Evolutionary conservation across 2,113 vertebrate species (phyloP).

Genomic region (Hydropotes inermis): DNA sequence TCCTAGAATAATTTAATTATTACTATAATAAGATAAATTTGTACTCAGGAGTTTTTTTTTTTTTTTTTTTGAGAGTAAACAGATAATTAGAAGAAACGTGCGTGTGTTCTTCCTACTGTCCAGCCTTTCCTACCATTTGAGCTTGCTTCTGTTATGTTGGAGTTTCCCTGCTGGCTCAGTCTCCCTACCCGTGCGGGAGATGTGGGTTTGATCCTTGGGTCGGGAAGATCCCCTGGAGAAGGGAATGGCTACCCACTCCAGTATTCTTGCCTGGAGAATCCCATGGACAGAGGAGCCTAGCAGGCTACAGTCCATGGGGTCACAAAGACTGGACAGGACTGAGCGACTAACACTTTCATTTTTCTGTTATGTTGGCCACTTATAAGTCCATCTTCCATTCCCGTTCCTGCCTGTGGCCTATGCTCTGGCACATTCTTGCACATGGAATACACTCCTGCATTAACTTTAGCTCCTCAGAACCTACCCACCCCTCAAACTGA

Average conservation of each 20-base stretch:
- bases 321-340: background rate
- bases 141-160: background rate
- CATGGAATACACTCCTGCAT: background rate
- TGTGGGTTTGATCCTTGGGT: background rate
- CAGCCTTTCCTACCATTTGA: background rate
- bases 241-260: background rate
- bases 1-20: background rate
- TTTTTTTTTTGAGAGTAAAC: background rate
- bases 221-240: background rate
- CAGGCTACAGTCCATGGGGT: background rate
- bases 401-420: background rate
- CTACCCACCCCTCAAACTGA: background rate
- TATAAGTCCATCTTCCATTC: rapidly evolving
- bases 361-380: background rate
- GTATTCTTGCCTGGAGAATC: background rate
- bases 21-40: background rate
- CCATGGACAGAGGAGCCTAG: background rate
- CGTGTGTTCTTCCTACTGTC: background rate
- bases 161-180: background rate
- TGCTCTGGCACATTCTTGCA: background rate
- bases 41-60: background rate
- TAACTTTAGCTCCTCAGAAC: background rate
- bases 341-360: background rate
- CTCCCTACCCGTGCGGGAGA: background rate
- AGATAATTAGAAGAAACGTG: background rate